Evolutionary conservation across 1,140 invertebrate genomes (phyloP).

Genomic region (Stratiolaelaps scimitus): DNA sequence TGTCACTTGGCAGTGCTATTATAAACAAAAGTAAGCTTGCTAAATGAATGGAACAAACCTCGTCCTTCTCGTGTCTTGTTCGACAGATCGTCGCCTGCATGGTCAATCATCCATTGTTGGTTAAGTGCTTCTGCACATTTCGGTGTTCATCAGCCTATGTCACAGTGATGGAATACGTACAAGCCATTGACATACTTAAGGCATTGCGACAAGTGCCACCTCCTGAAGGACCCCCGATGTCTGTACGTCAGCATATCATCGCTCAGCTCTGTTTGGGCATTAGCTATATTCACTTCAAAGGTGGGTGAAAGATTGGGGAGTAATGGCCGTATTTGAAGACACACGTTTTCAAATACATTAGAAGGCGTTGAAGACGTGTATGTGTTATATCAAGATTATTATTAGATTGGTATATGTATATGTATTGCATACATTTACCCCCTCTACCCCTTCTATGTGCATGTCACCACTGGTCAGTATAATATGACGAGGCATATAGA

Average conservation of each 20-base stretch:
- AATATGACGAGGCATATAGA: no score
- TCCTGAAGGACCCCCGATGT: neutral
- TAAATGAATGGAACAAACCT: no score
- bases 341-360: no score
- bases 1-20: no score
- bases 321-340: neutral
- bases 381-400: no score
- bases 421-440: no score
- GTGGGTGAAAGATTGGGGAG: neutral
- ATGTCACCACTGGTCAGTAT: no score
- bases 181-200: neutral
- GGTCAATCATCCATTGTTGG: constrained; percentile 16
- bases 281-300: constrained; percentile 2
- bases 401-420: no score
- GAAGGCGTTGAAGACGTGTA: no score
- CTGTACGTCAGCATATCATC: neutral
- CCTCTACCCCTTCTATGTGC: no score
- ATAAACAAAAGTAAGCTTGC: no score
- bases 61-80: no score
- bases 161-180: constrained; percentile 11
- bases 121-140: constrained; percentile 8
- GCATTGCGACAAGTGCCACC: neutral
- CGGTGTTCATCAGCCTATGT: constrained; percentile 1
- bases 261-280: neutral
- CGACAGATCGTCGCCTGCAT: constrained; percentile 5